These are phyloP conservation scores for Drosophila neotestacea DNA, from an alignment of 2,888 invertebrate species.

Conservation along the genomic window DNA sequence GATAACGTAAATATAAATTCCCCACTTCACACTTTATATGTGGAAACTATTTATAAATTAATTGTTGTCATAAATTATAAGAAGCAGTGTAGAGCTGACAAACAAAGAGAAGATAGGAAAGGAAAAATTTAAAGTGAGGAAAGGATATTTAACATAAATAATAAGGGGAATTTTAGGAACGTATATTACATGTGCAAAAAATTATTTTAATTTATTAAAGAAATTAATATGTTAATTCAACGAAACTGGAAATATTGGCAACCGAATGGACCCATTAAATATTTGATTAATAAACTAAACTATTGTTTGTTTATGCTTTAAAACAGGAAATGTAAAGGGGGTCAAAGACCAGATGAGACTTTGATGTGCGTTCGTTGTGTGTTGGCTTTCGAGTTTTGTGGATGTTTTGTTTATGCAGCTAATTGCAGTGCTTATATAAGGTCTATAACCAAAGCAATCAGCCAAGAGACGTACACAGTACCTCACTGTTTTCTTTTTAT, in stretches of 20 bases:
- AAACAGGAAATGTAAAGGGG: conserved; percentile 47
- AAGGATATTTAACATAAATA: neutral
- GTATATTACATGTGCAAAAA: neutral
- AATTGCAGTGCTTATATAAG: conserved; percentile 58
- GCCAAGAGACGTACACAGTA: conserved; percentile 3
- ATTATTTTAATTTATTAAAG: conserved; percentile 16
- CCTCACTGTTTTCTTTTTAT: conserved; percentile 20
- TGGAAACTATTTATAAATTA: neutral
- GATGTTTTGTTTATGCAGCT: conserved; percentile 60
- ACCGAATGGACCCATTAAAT: neutral
- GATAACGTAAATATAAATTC: conserved; percentile 7
- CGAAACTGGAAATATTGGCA: conserved; percentile 1
- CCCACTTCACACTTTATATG: neutral
- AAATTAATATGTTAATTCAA: conserved; percentile 7
- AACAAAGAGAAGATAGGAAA: too few relatives aligned
- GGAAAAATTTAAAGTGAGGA: too few relatives aligned
- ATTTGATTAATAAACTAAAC: conserved; percentile 34
- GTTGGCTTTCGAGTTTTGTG: conserved; percentile 15
- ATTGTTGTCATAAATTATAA: too few relatives aligned
- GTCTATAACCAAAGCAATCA: conserved; percentile 36
- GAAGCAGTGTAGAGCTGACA: too few relatives aligned
- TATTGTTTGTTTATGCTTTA: conserved; percentile 21
- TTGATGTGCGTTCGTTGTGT: conserved; percentile 40
- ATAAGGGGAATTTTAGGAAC: neutral
- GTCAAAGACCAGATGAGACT: conserved; percentile 48